A percentile compares a stretch with the other conserved stretches of the same genome.
Evolutionary conservation across 2,888 invertebrate genomes (phyloP).

Genomic region (Exocentrus adspersus): DNA sequence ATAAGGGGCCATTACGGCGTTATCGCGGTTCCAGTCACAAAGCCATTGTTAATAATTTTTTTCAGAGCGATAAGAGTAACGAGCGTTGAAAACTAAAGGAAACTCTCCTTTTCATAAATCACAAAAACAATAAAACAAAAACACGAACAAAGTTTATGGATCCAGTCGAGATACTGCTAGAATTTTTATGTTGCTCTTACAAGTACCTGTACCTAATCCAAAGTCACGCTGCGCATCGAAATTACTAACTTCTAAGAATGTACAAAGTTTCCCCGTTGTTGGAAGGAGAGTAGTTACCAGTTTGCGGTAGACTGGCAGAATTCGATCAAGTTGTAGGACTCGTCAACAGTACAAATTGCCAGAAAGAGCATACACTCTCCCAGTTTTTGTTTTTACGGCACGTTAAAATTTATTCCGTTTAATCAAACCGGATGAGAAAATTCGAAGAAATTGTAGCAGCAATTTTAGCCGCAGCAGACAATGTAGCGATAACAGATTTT

Average conservation of each 20-base stretch:
- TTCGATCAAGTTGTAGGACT: conserved; percentile 9
- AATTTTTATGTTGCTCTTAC: not conserved
- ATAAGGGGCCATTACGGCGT: not conserved
- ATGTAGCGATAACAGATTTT: too few relatives aligned
- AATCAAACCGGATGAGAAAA: not conserved
- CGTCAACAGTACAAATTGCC: conserved; percentile 13
- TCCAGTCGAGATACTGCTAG: too few relatives aligned
- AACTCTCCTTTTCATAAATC: too few relatives aligned
- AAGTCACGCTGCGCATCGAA: conserved; percentile 2
- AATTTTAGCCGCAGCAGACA: too few relatives aligned
- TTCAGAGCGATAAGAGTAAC: too few relatives aligned
- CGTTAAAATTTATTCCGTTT: conserved; percentile 6
- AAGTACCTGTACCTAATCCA: not conserved
- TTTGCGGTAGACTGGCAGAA: conserved; percentile 1
- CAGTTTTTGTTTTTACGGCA: conserved; percentile 2
- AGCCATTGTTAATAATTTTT: too few relatives aligned
- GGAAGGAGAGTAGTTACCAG: conserved; percentile 7
- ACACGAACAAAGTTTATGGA: too few relatives aligned
- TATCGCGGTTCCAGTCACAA: not conserved
- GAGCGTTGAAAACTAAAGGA: too few relatives aligned
- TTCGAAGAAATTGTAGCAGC: too few relatives aligned
- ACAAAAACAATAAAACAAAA: too few relatives aligned
- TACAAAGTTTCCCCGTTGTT: conserved; percentile 10
- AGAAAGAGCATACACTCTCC: not conserved
- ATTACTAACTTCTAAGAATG: conserved; percentile 2